Evolutionary conservation across 2,888 invertebrate species (phyloP), one percentile per base, ranked within the genome.

Genomic region (Tinea semifulvella): DNA sequence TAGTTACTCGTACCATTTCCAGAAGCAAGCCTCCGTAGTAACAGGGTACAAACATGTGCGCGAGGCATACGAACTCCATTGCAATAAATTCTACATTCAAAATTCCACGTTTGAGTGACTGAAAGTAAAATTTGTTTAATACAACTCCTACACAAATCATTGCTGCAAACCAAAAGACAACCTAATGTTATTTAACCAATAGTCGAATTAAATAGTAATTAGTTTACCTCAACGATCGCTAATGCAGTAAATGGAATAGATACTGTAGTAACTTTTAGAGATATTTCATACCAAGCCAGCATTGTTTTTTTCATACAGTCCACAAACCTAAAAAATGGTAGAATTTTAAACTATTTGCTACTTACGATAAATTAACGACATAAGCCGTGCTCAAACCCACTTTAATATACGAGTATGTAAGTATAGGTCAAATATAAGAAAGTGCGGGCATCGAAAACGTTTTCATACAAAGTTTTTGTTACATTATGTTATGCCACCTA

Each of bases 221-320:
- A 4, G 14, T 3, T 31, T 40, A 40, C 40, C 22, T 40, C 14
- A 17, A 22, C 13, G n/a, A 40, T 40, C 2, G 14, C 40, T 20
- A 22, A 40, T 22, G 40, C 40, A 4, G 40, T 40, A 40, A 40
- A 40, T 17, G 40, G 40, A 13, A 40, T 40, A 7, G 22, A 40
- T 13, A 40, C 13, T 6, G 40, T 40, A 2, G 40, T 40, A 7
- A 40, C 20, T 22, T 40, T 40, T 10, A 40, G n/a, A n/a, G 40
- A 22, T 22, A 40, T 22, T 40, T 40, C 40, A 40, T 40, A 40
- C 22, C 20, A 40, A 13, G 22, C 13, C n/a, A 22, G 17, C 22
- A 22, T 13, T 14, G 40, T 40, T 22, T 20, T 40, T 22, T 40
- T 20, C 17, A 40, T 20, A 8, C 22, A 22, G n/a, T 40, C 40